Base-by-base conservation (phyloP, 2,888 invertebrate genomes). In the Diarsia rubi region DNA sequence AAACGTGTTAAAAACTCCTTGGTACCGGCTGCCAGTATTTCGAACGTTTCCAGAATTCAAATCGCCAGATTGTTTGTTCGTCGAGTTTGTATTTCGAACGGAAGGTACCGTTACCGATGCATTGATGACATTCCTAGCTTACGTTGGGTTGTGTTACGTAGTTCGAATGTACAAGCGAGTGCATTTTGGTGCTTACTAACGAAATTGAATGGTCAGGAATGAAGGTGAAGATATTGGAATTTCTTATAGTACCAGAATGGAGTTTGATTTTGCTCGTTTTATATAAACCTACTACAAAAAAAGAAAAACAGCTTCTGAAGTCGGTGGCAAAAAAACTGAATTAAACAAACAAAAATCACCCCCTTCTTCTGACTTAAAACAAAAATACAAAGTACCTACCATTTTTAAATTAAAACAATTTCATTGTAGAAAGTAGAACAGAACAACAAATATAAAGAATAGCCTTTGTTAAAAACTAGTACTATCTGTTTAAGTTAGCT, bases 41-140 rank as follows among this genome's bases (percentile, higher is more conserved):
- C 69, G 52, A 69, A 77, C 77, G 82, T 21, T 27, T 1, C 69
- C 63, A 47, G 80, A 77, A 82, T 83, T 77, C 84, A 69, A 82
- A 83, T 69, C 64, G 72, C 31, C 67, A 65, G 77, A 69, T 80
- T 77, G 82, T 80, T 83, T 65, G 83, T 63, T 49, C 57, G 63
- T 9, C 27, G 47, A 74, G 78, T 81, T 81, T 81, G 82, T 70
- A 78, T 77, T 77, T 44, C 79, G 72, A 77, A 78, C 77, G 44
- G 79, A 70, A 73, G 69, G 63, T 67, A 62, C 52, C 62, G 64
- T 54, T 67, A 52, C 52, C 62, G 62, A 69, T 60, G 57, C 76
- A 85, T 82, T 59, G 70, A 75, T 69, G 65, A 62, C 76, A 85
- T 82, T 75, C 75, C 75, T 79, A 87, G 79, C 42, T 69, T 75